phyloP scores from a whole-genome alignment of 2,888 invertebrate genomes.

The Agrotis ipsilon region DNA sequence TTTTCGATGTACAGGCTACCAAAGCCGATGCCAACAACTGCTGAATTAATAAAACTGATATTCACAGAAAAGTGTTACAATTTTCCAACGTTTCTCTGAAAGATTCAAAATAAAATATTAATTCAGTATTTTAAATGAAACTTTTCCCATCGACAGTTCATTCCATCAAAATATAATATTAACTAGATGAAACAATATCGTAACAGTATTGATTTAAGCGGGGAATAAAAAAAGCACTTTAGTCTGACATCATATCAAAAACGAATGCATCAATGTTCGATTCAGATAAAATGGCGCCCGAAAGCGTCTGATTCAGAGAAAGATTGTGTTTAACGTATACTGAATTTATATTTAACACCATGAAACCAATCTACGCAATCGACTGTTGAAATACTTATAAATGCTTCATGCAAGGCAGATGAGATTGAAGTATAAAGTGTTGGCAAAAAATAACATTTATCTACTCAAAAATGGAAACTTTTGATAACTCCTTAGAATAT shows the following conservation, averaged over 20 bases:
- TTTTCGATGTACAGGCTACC: too few species aligned
- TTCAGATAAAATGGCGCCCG: conserved; percentile 24
- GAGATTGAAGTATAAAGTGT: not conserved
- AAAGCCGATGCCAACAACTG: too few species aligned
- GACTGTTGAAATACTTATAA: conserved; percentile 16
- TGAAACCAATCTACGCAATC: conserved; percentile 16
- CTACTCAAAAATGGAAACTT: not conserved
- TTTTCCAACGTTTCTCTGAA: not conserved
- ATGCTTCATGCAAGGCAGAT: not conserved
- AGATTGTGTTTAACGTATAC: conserved; percentile 20
- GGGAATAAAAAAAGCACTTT: conserved; percentile 24
- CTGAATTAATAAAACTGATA: too few species aligned
- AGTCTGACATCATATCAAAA: conserved; percentile 4
- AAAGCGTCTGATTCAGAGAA: conserved; percentile 24
- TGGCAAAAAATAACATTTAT: not conserved
- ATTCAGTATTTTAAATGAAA: not conserved
- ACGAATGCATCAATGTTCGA: conserved; percentile 6
- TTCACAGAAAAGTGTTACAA: not conserved
- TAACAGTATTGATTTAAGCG: conserved; percentile 2
- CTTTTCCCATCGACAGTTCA: not conserved
- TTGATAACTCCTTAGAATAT: too few species aligned
- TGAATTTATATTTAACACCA: conserved; percentile 25
- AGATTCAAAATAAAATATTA: not conserved
- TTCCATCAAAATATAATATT: not conserved
- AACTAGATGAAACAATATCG: not conserved